Percentiles rank a stretch among this genome's conserved stretches.
Evolutionary conservation across 2,113 vertebrate species (phyloP).

Genomic region (Actenoides lindsayi): DNA sequence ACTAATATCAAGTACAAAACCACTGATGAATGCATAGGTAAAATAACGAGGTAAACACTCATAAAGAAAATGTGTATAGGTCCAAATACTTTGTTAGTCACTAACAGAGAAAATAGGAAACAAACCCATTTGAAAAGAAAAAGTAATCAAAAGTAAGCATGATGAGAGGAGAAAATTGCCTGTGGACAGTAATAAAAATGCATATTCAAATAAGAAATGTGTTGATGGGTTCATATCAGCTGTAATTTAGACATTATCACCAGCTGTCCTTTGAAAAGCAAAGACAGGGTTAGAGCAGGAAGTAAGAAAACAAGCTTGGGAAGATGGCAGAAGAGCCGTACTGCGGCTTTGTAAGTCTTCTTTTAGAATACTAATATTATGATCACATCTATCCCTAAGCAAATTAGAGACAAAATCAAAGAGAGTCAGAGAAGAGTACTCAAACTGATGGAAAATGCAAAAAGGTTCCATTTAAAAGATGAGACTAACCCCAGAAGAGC

Average conservation of each 20-base stretch:
- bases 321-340: background rate
- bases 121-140: slow-evolving; percentile 4
- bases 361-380: background rate
- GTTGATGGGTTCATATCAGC: background rate
- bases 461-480: background rate
- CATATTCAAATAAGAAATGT: background rate
- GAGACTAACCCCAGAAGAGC: background rate
- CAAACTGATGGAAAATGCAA: background rate
- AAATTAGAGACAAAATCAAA: background rate
- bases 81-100: background rate
- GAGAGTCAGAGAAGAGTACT: background rate
- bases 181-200: background rate
- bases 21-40: background rate
- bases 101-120: background rate
- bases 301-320: slow-evolving; percentile 9
- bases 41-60: background rate
- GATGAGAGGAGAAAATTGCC: background rate
- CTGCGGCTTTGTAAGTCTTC: background rate
- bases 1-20: background rate
- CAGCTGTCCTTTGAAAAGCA: background rate
- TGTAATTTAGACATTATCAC: background rate
- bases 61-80: background rate
- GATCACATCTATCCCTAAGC: background rate
- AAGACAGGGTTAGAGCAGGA: background rate
- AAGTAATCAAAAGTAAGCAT: background rate